Conservation (phyloP, 2,113 vertebrate genomes). For the Emberiza fucata region DNA sequence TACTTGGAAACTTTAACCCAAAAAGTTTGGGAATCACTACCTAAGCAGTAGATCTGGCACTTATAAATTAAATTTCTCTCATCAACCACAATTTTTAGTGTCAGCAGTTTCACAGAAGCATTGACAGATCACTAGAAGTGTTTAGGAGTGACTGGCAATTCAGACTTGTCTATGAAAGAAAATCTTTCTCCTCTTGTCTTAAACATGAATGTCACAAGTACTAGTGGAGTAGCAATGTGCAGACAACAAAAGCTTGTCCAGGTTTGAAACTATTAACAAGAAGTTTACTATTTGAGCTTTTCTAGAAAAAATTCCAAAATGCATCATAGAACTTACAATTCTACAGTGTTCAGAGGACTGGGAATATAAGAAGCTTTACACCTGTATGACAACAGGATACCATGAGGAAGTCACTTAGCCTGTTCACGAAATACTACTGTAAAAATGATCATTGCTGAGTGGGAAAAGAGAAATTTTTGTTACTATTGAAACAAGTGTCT, state of each 20-base stretch:
- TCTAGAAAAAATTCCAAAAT: neutral
- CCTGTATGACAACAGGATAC: neutral
- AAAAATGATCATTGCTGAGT: neutral
- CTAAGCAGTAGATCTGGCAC: neutral
- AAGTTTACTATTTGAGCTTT: neutral
- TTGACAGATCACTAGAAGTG: neutral
- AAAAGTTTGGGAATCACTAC: neutral
- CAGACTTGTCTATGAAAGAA: neutral
- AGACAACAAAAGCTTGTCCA: neutral
- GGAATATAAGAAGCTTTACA: neutral
- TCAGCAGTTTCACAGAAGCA: neutral
- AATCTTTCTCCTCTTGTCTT: neutral
- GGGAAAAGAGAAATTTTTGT: neutral
- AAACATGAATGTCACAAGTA: neutral
- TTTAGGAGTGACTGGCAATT: neutral
- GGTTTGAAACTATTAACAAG: neutral
- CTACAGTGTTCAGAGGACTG: neutral
- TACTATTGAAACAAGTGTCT: neutral
- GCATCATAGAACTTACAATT: neutral
- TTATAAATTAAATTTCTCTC: neutral
- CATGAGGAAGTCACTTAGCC: accelerated
- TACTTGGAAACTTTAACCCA: neutral
- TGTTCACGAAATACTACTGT: neutral
- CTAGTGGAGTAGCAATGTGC: neutral
- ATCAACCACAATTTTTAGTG: neutral